These are phyloP conservation scores for Clarias pachynema DNA, from an alignment of 2,797 vertebrate species.

Conservation along the genomic window DNA sequence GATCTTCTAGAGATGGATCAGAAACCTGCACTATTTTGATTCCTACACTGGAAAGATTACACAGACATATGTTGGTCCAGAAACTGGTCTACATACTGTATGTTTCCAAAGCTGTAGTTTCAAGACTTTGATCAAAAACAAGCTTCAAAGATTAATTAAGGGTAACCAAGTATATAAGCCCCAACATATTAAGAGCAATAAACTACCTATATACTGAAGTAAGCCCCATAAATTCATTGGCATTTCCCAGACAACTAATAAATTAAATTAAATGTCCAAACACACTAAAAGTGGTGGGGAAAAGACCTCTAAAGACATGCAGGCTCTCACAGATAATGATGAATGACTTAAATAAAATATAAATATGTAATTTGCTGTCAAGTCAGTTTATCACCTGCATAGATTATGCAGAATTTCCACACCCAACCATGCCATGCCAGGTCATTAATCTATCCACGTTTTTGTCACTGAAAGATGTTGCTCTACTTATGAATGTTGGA, in stretches of 20 bases:
- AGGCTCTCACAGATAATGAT: neutral
- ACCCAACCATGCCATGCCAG: neutral
- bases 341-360: neutral
- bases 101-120: neutral
- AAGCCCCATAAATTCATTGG: neutral
- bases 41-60: neutral
- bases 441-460: conserved; percentile 17
- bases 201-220: neutral
- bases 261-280: neutral
- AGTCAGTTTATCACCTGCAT: neutral
- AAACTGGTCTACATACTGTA: neutral
- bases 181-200: neutral
- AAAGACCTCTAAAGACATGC: neutral
- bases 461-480: conserved; percentile 42
- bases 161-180: neutral
- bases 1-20: neutral
- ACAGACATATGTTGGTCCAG: neutral
- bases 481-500: conserved; percentile 51
- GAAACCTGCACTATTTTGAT: neutral
- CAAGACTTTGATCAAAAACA: neutral
- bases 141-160: neutral
- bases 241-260: neutral
- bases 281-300: neutral
- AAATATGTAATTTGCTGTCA: conserved; percentile 19
- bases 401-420: neutral